Base-by-base conservation (phyloP, 2,797 vertebrate genomes). In the Echeneis naucrates region DNA sequence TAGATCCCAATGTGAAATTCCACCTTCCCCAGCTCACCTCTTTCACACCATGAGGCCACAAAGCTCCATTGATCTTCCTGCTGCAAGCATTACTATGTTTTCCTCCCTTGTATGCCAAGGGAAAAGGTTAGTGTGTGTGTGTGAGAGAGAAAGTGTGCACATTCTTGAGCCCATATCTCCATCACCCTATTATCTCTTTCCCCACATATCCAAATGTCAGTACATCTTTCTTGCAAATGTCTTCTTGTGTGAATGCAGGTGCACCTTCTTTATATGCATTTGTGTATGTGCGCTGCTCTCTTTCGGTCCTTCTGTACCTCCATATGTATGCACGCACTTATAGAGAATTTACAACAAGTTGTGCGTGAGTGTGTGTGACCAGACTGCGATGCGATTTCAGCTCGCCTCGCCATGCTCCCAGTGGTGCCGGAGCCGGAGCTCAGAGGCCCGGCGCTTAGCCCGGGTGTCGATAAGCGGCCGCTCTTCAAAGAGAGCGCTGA, bases 391-490 rank as follows among this genome's bases (percentile, higher is more conserved):
- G 68, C 72, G 67, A n/a, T n/a, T n/a, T n/a, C n/a, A 66, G 71
- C 84, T 52, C 69, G 81, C 83, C 76, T 81, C 75, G 30, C 63
- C 45, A 4, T 4, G 60, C 72, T 92, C 89, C 87, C 90, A 78
- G 80, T 24, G 79, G 90, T 78, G 77, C 81, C 9, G 24, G 54
- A 88, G 87, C 85, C 85, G 13, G 21, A 80, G 92, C 92, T 92
- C 92, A 89, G 87, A 92, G 91, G 92, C 85, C 88, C 81, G 69
- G 77, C 80, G 91, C 88, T 94, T 92, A 92, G 88, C 90, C 88
- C 87, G 63, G 81, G 80, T 85, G 92, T 94, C 86, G 92, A 94
- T 95, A 94, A 94, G 92, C 77, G 75, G 77, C 40, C 76, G 75
- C 70, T 89, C 89, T 93, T 94, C 92, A 94, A 94, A 94, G 92